Percentiles rank a stretch among this genome's conserved stretches.
Conservation (phyloP, 2,888 invertebrate species). For the Sphecodes monilicornis region DNA sequence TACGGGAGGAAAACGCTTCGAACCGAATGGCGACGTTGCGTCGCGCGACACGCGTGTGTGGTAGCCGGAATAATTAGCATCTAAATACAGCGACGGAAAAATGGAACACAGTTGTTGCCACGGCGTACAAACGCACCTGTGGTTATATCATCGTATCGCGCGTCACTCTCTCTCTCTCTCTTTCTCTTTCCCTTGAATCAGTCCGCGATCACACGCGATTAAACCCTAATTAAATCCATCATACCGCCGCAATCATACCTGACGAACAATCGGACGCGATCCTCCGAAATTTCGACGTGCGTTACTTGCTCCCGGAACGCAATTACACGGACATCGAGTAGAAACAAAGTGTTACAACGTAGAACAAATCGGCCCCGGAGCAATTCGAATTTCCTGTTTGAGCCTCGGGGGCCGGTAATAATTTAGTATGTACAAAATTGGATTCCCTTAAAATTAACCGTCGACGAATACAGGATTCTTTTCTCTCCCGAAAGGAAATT, state of each 20-base stretch:
- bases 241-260: constrained; percentile 69
- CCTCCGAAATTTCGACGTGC: constrained; percentile 62
- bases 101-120: constrained; percentile 51
- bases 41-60: constrained; percentile 12
- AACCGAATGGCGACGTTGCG: neutral
- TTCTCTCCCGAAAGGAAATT: constrained; percentile 19
- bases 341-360: constrained; percentile 51
- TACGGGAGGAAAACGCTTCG: neutral
- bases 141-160: constrained; percentile 55
- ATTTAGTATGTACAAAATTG: constrained; percentile 81
- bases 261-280: constrained; percentile 69
- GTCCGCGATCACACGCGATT: constrained; percentile 77
- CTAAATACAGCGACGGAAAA: constrained; percentile 44
- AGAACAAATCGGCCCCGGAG: constrained; percentile 64
- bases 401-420: constrained; percentile 73
- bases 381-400: constrained; percentile 50
- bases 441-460: constrained; percentile 76
- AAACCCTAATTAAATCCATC: constrained; percentile 74
- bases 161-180: too few species aligned
- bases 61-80: constrained; percentile 43
- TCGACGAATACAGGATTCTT: constrained; percentile 54
- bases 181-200: constrained; percentile 68
- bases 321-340: constrained; percentile 57
- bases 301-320: constrained; percentile 58
- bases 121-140: constrained; percentile 58